Evolutionary conservation across 2,113 vertebrate genomes (phyloP).

Genomic region (Solenodon paradoxus): DNA sequence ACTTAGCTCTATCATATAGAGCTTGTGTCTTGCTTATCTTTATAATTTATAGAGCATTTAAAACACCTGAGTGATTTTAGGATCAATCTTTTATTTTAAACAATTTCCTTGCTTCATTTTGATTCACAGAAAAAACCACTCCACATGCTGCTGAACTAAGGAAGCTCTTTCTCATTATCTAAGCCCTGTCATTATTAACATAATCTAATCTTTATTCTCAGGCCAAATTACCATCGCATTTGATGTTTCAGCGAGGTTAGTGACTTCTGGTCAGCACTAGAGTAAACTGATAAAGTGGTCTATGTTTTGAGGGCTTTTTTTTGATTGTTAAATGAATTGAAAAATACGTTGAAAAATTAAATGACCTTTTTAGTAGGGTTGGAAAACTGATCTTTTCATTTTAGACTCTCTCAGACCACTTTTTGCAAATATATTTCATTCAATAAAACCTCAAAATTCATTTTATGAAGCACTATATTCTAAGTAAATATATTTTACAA

Average conservation of each 20-base stretch:
- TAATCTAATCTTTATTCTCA: constrained; percentile 23
- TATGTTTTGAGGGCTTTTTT: no score
- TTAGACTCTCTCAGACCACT: neutral
- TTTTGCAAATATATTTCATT: neutral
- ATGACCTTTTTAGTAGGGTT: neutral
- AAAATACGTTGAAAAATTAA: constrained; percentile 32
- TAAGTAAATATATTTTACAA: constrained; percentile 3
- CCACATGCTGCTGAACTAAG: neutral
- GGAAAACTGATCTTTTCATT: neutral
- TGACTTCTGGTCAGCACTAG: neutral
- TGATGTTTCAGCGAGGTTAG: neutral
- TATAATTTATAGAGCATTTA: neutral
- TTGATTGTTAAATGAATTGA: neutral
- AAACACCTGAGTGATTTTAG: neutral
- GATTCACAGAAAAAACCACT: neutral
- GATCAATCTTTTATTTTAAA: neutral
- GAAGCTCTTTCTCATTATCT: neutral
- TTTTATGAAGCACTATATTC: constrained; percentile 25
- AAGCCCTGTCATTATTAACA: neutral
- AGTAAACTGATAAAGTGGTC: neutral
- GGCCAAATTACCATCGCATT: neutral
- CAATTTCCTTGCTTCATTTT: neutral
- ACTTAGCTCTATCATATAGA: neutral
- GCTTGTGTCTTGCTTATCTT: neutral
- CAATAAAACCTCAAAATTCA: neutral